Evolutionary conservation across 1,140 invertebrate species (phyloP), one percentile per base, ranked within the genome.

Genomic region (Nasonia longicornis): DNA sequence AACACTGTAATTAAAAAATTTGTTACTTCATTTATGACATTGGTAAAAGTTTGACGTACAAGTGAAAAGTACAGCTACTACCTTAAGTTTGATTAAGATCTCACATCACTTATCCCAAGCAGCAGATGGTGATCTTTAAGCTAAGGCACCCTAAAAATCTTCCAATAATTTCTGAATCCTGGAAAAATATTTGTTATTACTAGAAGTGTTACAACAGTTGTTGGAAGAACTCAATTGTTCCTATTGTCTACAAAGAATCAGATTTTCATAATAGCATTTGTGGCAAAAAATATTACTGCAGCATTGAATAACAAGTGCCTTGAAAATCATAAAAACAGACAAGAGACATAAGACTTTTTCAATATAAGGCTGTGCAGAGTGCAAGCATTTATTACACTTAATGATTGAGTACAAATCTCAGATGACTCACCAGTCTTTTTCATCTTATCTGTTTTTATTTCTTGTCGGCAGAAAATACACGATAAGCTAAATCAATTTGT

Each of bases 61-160:
- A 20, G n/a, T 26, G 14, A 73, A 20, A 67, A 67, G 10, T 67
- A n/a, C 4, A 6, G 29, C 22, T 26, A 64, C 14, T 12, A 35
- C 31, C 31, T 63, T 63, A 35, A 76, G 12, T 52, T 64, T 38
- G 8, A 10, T 63, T 22, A 31, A 63, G 48, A 63, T 7, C 20
- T 76, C 29, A 64, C 26, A 22, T 74, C n/a, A 52, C 45, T 76
- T 52, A 10, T 52, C 10, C 2, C 10, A 2, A 7, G 4, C 14
- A 31, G 16, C 8, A 16, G 45, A 4, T 10, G 38, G 26, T 58
- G 31, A 71, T 79, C 14, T 79, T 72, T 12, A 63, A 77, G 70
- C 31, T 79, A 79, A 72, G 52, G 38, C 52, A 71, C 67, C 77
- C 52, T 26, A 12, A 63, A 20, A 42, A 38, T 58, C 22, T 48